These are phyloP conservation scores for Artibeus lituratus DNA, from an alignment of 2,797 vertebrate genomes.

Conservation along the genomic window DNA sequence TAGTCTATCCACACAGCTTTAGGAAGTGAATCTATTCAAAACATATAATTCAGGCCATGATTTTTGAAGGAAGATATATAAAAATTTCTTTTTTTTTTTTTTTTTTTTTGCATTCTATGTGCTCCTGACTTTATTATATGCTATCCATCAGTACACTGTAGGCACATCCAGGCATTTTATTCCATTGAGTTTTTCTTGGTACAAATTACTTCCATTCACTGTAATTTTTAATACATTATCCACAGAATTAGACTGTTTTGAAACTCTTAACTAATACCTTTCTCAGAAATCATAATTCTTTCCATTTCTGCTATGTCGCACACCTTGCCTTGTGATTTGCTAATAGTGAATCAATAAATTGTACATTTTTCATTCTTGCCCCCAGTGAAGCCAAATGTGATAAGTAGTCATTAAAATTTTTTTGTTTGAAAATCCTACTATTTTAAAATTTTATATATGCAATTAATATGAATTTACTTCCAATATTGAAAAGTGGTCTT, in stretches of 20 bases:
- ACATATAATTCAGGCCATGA: neutral
- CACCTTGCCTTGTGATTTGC: conserved; percentile 21
- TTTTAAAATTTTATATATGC: neutral
- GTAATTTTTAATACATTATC: conserved; percentile 45
- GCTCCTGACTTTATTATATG: conserved; percentile 20
- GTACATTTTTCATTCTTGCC: neutral
- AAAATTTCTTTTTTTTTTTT: too few relatives aligned
- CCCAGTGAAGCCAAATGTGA: neutral
- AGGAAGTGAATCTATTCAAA: neutral
- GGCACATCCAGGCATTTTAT: neutral
- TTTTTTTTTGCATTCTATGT: neutral
- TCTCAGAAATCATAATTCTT: conserved; percentile 8
- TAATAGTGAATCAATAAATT: conserved; percentile 39
- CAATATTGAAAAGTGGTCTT: conserved; percentile 27
- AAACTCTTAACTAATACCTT: conserved; percentile 24
- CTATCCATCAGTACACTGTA: neutral
- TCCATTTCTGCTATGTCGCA: neutral
- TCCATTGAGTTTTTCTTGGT: conserved; percentile 28
- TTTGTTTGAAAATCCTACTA: neutral
- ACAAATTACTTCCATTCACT: conserved; percentile 58
- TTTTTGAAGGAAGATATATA: neutral
- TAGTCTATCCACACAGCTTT: neutral
- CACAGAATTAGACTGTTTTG: conserved; percentile 33
- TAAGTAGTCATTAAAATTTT: conserved; percentile 21
- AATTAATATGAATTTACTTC: conserved; percentile 32